These are phyloP conservation scores for Venturia canescens DNA, from an alignment of 1,140 invertebrate species.

Conservation along the genomic window DNA sequence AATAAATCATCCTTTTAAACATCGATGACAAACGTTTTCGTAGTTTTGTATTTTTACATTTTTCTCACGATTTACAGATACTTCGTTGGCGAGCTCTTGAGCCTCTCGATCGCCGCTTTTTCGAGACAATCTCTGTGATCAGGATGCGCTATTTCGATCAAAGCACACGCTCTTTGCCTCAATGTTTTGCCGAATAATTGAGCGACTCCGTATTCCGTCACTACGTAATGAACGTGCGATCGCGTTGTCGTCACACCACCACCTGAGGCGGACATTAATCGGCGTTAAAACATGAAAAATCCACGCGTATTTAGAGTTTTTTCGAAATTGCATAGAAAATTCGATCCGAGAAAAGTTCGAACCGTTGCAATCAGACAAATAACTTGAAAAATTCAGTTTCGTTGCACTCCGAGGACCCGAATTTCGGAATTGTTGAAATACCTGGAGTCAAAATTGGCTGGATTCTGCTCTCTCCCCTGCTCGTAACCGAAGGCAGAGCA, in stretches of 20 bases:
- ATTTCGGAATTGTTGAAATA: conserved; percentile 67
- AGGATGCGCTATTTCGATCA: conserved; percentile 94
- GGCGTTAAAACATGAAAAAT: neutral
- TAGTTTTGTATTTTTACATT: neutral
- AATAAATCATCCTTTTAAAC: neutral
- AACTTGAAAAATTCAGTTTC: no score
- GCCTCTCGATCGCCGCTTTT: conserved; percentile 91
- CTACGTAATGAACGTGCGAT: conserved; percentile 94
- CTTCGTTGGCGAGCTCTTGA: conserved; percentile 89
- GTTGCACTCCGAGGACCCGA: no score
- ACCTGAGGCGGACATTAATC: conserved; percentile 78
- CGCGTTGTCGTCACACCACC: conserved; percentile 93
- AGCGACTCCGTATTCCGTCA: conserved; percentile 95
- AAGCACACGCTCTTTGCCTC: conserved; percentile 90
- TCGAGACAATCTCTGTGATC: conserved; percentile 91
- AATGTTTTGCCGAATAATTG: conserved; percentile 93
- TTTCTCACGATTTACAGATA: conserved; percentile 58
- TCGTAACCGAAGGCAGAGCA: conserved; percentile 90
- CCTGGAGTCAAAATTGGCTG: conserved; percentile 88
- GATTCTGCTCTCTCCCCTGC: conserved; percentile 91
- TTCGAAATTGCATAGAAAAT: neutral
- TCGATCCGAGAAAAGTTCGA: no score
- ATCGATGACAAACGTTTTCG: neutral
- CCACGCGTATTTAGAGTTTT: neutral
- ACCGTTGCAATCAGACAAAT: no score